phyloP scores from a whole-genome alignment of 1,140 invertebrate species.

The Drosophila bocqueti region DNA sequence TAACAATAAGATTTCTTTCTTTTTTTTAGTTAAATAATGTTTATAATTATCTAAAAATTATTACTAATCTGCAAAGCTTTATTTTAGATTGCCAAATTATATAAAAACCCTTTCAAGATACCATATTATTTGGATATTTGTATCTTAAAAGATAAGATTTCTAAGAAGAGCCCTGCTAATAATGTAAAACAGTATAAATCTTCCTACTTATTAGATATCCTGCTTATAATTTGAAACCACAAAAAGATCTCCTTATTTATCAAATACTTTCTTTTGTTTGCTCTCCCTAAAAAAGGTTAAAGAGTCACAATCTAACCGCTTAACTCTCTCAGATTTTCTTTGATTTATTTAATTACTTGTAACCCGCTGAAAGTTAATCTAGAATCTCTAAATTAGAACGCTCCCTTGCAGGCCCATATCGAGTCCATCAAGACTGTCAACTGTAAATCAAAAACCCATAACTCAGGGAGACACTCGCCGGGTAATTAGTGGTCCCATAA shows the following conservation, averaged over 20 bases:
- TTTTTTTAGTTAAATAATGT: background rate
- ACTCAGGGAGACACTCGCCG: conserved; percentile 68
- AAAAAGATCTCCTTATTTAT: background rate
- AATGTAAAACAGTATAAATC: too few relatives aligned
- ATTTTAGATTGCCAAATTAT: background rate
- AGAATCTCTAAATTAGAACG: conserved; percentile 14
- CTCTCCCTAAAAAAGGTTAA: too few relatives aligned
- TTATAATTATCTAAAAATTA: background rate
- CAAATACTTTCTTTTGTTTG: background rate
- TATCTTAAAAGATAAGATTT: background rate
- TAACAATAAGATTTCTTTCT: background rate
- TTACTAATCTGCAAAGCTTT: background rate
- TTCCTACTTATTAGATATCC: too few relatives aligned
- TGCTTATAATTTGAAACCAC: too few relatives aligned
- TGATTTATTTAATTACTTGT: conserved; percentile 1
- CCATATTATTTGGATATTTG: background rate
- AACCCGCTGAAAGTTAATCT: conserved; percentile 23
- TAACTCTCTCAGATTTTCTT: background rate
- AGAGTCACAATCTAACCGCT: background rate
- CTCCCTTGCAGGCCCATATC: conserved; percentile 5
- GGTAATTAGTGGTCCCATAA: conserved; percentile 65
- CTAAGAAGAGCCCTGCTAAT: too few relatives aligned
- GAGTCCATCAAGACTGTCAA: conserved; percentile 71
- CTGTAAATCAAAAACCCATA: conserved; percentile 74
- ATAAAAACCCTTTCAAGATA: background rate